Percentiles rank a stretch among this genome's conserved stretches.
phyloP scores from a whole-genome alignment of 2,797 vertebrate genomes.

The Mionectes olivaceus region DNA sequence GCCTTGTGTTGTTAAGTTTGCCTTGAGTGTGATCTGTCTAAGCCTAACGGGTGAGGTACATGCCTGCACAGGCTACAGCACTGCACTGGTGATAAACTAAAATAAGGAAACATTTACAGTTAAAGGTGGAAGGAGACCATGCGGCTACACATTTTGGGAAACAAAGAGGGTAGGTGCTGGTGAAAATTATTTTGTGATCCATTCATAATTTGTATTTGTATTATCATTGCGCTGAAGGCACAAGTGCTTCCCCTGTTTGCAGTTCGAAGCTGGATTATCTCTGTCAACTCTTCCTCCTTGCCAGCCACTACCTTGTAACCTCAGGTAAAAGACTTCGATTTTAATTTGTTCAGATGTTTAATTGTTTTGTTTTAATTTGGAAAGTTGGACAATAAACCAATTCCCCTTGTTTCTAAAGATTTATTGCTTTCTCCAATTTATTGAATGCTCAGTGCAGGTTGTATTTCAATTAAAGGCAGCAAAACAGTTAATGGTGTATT shows the following conservation, averaged over 20 bases:
- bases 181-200: neutral
- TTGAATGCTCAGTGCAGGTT: neutral
- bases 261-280: neutral
- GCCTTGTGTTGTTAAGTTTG: neutral
- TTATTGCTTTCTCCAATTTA: neutral
- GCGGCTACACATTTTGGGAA: neutral
- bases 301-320: neutral
- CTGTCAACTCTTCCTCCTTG: neutral
- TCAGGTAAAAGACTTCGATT: neutral
- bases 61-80: neutral
- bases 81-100: neutral
- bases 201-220: neutral
- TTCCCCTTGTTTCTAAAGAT: neutral
- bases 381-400: neutral
- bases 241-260: rapidly evolving
- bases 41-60: neutral
- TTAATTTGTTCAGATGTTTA: neutral
- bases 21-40: neutral
- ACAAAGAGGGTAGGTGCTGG: neutral
- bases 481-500: neutral
- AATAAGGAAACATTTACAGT: neutral
- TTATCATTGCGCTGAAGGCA: neutral
- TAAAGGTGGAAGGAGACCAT: neutral
- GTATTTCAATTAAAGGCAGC: neutral
- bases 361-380: neutral